Conservation (phyloP, 2,797 vertebrate genomes). For the Sciaenops ocellatus region DNA sequence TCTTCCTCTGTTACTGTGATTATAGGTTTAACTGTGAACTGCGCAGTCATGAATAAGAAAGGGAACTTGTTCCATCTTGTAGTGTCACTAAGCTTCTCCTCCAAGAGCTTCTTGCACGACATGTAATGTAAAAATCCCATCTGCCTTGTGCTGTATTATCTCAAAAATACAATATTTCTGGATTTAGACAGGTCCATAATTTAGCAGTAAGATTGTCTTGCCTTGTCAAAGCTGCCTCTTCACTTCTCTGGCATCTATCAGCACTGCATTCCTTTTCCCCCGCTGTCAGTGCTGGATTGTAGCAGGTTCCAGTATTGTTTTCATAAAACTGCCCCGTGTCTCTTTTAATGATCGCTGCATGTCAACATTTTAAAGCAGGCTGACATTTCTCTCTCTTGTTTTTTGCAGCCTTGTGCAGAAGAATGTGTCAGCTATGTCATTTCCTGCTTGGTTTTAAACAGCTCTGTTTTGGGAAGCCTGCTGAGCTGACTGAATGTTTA, state of each 20-base stretch:
- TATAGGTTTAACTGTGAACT: background rate
- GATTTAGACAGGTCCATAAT: slow-evolving; percentile 4
- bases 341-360: slow-evolving; percentile 4
- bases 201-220: slow-evolving; percentile 15
- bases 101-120: background rate
- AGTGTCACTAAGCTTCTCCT: slow-evolving; percentile 18
- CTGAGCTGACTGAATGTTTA: slow-evolving; percentile 45
- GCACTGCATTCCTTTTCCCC: slow-evolving; percentile 45
- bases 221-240: slow-evolving; percentile 43
- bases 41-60: slow-evolving; percentile 19
- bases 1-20: slow-evolving; percentile 5
- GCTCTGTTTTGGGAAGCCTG: slow-evolving; percentile 44
- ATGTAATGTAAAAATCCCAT: no score
- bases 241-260: slow-evolving; percentile 43
- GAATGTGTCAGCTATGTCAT: slow-evolving; percentile 40
- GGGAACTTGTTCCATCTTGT: slow-evolving; percentile 40
- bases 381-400: slow-evolving; percentile 14
- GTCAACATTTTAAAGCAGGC: slow-evolving; percentile 1
- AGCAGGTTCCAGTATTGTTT: slow-evolving; percentile 40
- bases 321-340: background rate
- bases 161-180: slow-evolving; percentile 1
- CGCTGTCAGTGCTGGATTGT: slow-evolving; percentile 17
- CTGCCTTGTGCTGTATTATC: background rate
- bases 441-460: slow-evolving; percentile 59
- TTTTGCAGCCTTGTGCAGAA: slow-evolving; percentile 10